A percentile compares a stretch with the other conserved stretches of the same genome.
Conservation (phyloP, 37 sponge, comb jelly and placozoan genomes). For the Diacarnus erythraeanus region DNA sequence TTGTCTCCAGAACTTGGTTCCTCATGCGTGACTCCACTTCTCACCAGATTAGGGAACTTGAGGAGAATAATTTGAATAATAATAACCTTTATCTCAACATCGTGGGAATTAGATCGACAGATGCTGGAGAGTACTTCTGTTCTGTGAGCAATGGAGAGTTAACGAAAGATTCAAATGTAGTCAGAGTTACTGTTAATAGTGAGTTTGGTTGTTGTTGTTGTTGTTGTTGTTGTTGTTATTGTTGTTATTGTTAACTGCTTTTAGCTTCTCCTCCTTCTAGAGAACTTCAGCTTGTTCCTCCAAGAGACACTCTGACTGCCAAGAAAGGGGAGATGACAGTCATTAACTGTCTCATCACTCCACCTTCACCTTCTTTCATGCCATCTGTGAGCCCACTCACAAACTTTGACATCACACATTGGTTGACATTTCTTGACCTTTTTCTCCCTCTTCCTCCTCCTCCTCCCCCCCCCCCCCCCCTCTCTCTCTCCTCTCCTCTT, state of each 20-base stretch:
- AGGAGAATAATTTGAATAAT: too few relatives aligned
- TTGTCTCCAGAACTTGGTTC: neutral
- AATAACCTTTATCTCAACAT: neutral
- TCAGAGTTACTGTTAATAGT: neutral
- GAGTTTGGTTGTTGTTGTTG: neutral
- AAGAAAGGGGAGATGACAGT: neutral
- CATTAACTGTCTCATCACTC: neutral
- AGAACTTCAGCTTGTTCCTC: neutral
- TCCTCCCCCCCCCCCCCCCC: slow-evolving; percentile 5
- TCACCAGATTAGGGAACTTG: too few relatives aligned
- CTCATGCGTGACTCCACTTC: neutral
- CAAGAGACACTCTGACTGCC: neutral
- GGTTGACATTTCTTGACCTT: too few relatives aligned
- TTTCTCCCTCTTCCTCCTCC: neutral
- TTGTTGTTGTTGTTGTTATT: neutral
- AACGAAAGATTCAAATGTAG: neutral
- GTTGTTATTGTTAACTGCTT: neutral
- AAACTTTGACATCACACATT: too few relatives aligned
- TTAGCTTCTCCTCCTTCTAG: neutral
- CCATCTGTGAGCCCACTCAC: neutral
- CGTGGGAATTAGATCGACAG: neutral
- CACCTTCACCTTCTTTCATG: neutral
- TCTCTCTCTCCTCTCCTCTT: neutral
- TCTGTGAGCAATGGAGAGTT: neutral
- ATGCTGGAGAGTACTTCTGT: neutral